phyloP scores from a whole-genome alignment of 2,113 vertebrate genomes.

The Heptranchias perlo region DNA sequence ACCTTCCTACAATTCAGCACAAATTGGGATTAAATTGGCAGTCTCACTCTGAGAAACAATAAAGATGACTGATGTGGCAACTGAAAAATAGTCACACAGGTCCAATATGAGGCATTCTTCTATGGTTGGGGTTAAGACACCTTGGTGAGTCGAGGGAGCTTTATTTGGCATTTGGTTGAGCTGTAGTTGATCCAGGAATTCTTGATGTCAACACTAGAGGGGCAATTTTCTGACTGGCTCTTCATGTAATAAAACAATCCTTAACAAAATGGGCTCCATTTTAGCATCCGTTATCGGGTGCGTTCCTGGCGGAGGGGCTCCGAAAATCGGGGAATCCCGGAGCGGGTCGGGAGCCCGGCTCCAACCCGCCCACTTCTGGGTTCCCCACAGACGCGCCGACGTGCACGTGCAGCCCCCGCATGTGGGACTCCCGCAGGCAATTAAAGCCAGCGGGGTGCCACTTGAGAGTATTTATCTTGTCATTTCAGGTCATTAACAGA shows the following conservation, averaged over 20 bases:
- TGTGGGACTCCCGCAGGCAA: too few species aligned
- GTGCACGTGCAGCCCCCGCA: too few species aligned
- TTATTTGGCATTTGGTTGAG: background rate
- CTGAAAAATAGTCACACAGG: background rate
- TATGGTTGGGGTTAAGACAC: background rate
- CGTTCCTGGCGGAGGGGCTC: too few species aligned
- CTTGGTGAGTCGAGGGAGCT: background rate
- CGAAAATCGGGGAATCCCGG: too few species aligned
- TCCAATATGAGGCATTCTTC: background rate
- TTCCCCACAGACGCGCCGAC: too few species aligned
- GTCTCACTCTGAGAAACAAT: background rate
- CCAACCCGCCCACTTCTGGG: too few species aligned
- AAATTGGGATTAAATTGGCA: background rate
- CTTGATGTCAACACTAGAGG: background rate
- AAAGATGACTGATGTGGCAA: background rate
- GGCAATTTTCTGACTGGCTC: background rate
- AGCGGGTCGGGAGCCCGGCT: too few species aligned
- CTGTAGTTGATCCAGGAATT: background rate
- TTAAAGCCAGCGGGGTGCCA: too few species aligned
- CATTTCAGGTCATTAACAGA: too few species aligned
- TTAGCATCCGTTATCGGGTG: too few species aligned
- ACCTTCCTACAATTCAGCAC: background rate
- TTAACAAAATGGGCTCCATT: conserved; percentile 7
- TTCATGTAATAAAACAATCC: background rate
- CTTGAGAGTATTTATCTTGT: too few species aligned